Evolutionary conservation across 2,888 invertebrate genomes (phyloP).

Genomic region (Caenorhabditis afra): DNA sequence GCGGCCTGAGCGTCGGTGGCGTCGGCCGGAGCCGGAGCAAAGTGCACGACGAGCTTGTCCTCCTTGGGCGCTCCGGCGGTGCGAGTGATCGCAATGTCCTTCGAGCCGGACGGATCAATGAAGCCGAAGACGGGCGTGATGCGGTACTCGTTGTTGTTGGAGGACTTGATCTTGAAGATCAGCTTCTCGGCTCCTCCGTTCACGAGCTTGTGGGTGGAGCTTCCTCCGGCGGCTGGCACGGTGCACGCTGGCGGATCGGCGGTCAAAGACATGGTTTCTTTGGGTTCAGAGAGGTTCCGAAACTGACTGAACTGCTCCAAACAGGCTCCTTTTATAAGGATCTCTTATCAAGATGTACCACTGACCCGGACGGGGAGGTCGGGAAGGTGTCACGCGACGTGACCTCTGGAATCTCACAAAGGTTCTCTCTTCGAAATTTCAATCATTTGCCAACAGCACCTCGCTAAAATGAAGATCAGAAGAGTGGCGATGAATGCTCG

Average conservation of each 20-base stretch:
- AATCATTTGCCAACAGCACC: no score
- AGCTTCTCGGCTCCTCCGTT: constrained; percentile 36
- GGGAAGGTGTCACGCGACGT: no score
- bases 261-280: background rate
- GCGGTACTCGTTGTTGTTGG: constrained; percentile 51
- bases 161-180: constrained; percentile 48
- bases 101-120: constrained; percentile 57
- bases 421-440: no score
- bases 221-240: background rate
- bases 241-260: background rate
- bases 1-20: constrained; percentile 25
- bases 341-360: background rate
- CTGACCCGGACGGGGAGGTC: background rate
- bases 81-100: constrained; percentile 56
- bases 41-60: constrained; percentile 41
- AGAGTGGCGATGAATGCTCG: no score
- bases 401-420: no score
- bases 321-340: no score
- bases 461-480: no score
- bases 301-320: no score
- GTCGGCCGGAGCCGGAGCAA: constrained; percentile 14
- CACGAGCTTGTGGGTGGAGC: constrained; percentile 22
- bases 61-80: constrained; percentile 30
- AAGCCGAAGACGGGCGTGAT: constrained; percentile 66
- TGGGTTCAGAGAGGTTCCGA: background rate